Conservation (phyloP, 2,888 invertebrate species). For the Hymenopus coronatus region DNA sequence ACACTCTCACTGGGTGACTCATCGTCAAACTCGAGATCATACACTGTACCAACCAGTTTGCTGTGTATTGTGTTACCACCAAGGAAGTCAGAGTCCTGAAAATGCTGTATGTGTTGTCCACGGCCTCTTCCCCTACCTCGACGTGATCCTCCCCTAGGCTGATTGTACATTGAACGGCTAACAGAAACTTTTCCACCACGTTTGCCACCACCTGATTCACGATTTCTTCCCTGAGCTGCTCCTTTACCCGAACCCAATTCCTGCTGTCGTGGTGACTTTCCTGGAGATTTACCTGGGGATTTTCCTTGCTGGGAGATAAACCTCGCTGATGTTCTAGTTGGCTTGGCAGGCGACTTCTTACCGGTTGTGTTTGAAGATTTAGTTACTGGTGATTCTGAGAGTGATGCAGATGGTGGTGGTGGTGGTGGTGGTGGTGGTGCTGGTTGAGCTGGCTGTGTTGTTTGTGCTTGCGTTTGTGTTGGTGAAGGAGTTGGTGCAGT, state of each 20-base stretch:
- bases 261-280: slow-evolving; percentile 58
- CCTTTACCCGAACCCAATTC: slow-evolving; percentile 39
- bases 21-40: slow-evolving; percentile 81
- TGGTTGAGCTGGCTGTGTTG: slow-evolving; percentile 28
- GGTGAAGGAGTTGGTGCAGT: slow-evolving; percentile 41
- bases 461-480: slow-evolving; percentile 26
- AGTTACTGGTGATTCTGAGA: slow-evolving; percentile 25
- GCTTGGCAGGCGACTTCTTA: slow-evolving; percentile 36
- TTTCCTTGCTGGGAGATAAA: slow-evolving; percentile 57
- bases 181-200: slow-evolving; percentile 23
- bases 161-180: slow-evolving; percentile 27
- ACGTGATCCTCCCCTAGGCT: slow-evolving; percentile 50
- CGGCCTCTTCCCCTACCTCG: slow-evolving; percentile 50
- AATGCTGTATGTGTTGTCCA: slow-evolving; percentile 38
- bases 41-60: slow-evolving; percentile 82
- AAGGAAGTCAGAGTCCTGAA: slow-evolving; percentile 37
- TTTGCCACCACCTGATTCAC: slow-evolving; percentile 17
- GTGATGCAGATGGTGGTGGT: slow-evolving; percentile 25
- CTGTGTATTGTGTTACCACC: slow-evolving; percentile 63
- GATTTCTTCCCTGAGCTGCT: slow-evolving; percentile 45
- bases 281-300: slow-evolving; percentile 67
- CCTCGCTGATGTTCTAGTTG: slow-evolving; percentile 56
- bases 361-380: slow-evolving; percentile 24
- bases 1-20: slow-evolving; percentile 59
- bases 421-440: slow-evolving; percentile 33